Evolutionary conservation across 2,797 vertebrate genomes (phyloP).

Genomic region (Sphenodon punctatus): DNA sequence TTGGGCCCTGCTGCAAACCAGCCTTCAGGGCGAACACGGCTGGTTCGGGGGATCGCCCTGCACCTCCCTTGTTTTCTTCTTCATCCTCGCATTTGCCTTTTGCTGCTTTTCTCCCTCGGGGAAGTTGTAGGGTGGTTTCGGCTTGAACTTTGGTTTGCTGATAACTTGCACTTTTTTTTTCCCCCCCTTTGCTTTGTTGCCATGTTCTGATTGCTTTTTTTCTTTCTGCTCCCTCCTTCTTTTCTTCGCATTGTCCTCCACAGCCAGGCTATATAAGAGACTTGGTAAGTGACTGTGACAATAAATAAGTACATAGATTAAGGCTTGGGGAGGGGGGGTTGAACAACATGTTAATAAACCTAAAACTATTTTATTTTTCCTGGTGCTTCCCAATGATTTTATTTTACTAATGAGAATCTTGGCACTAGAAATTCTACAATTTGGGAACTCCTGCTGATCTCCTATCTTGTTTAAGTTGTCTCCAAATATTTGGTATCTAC

Average conservation of each 20-base stretch:
- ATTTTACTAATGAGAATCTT: constrained; percentile 12
- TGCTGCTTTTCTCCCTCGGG: constrained; percentile 58
- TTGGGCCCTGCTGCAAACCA: too few species aligned
- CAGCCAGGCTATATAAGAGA: constrained; percentile 99
- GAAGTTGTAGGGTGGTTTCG: constrained; percentile 63
- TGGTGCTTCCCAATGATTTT: neutral
- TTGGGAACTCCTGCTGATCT: neutral
- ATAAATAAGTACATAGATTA: constrained; percentile 7
- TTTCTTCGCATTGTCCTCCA: constrained; percentile 80
- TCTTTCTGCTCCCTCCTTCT: constrained; percentile 61
- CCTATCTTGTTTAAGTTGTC: neutral
- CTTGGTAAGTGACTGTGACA: constrained; percentile 91
- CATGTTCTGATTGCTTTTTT: constrained; percentile 81
- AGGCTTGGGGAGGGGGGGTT: neutral
- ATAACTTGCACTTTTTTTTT: constrained; percentile 66
- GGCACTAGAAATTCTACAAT: constrained; percentile 18
- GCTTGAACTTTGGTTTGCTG: constrained; percentile 73
- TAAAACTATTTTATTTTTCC: constrained; percentile 13
- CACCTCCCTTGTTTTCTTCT: constrained; percentile 50
- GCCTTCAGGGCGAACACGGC: too few species aligned
- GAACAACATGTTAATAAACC: neutral
- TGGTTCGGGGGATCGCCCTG: too few species aligned
- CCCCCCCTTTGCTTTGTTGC: constrained; percentile 76
- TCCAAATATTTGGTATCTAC: neutral
- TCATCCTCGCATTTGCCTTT: constrained; percentile 49